phyloP scores from a whole-genome alignment of 1,140 invertebrate genomes.

The Trachymyrmex cornetzi region DNA sequence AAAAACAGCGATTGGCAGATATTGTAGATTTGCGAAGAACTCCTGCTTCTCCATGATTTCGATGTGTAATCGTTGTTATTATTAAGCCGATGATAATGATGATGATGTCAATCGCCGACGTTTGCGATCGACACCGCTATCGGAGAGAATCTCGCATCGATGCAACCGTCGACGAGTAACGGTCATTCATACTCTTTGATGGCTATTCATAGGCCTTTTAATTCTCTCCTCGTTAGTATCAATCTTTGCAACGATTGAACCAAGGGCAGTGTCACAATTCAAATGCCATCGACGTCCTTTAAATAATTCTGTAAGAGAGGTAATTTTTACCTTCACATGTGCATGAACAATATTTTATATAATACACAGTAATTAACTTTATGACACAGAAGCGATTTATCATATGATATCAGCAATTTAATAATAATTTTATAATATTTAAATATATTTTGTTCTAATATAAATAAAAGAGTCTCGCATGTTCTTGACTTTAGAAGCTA shows the following conservation, averaged over 20 bases:
- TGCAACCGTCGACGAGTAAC: slow-evolving; percentile 63
- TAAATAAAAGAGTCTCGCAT: too few relatives aligned
- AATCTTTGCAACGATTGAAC: neutral
- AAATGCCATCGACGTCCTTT: slow-evolving; percentile 55
- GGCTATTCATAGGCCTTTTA: slow-evolving; percentile 28
- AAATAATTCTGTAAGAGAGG: slow-evolving; percentile 41
- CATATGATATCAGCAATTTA: too few relatives aligned
- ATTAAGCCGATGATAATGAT: slow-evolving; percentile 58
- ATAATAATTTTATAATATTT: too few relatives aligned
- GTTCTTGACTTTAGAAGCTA: too few relatives aligned
- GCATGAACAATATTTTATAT: neutral
- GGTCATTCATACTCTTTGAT: slow-evolving; percentile 63
- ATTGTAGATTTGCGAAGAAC: slow-evolving; percentile 84
- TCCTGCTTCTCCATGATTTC: slow-evolving; percentile 76
- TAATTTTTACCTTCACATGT: slow-evolving; percentile 1
- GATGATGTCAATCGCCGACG: slow-evolving; percentile 65
- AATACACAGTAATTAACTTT: slow-evolving; percentile 12
- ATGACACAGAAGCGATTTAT: neutral
- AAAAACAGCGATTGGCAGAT: slow-evolving; percentile 87
- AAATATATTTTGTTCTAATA: too few relatives aligned
- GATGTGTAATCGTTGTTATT: slow-evolving; percentile 21
- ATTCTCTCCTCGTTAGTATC: slow-evolving; percentile 48
- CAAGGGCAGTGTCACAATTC: slow-evolving; percentile 24
- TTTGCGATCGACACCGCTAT: slow-evolving; percentile 58
- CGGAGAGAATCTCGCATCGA: slow-evolving; percentile 55